Evolutionary conservation across 35 echinoderm and acorn worm genomes (phyloP), one percentile per base, ranked within the genome.

Genomic region (Stichopus chloronotus): DNA sequence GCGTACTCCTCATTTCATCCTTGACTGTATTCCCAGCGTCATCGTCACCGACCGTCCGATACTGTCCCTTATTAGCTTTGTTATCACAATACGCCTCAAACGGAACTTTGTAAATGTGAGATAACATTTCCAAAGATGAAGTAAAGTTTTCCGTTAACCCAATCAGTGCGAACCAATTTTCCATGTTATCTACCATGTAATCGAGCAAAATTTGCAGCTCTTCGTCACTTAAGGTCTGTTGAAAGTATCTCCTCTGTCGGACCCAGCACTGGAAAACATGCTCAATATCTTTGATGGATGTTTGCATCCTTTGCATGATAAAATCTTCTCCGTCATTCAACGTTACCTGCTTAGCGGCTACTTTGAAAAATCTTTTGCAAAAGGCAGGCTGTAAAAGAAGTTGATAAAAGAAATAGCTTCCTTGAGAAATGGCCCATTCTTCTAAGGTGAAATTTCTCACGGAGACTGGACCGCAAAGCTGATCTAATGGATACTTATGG

Each of bases 391-490:
- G 22, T 5, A 93, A 19, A 9, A 86, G 92, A 25, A 93, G 61
- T 52, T 93, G 92, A 59, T 30, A 25, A 56, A 87, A 93, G 43
- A 93, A 87, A 24, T 93, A 93, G 20, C 84, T 93, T 10, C 92
- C 92, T 68, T 93, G 92, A 56, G 71, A 86, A 53, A 93, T 19
- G 8, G 92, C 92, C 92, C 92, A 93, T 57, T 93, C 92, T 58
- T 86, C 60, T 12, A 87, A 24, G 4, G 81, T 93, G 12, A 93
- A 56, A 58, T 87, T 76, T 58, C 60, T 19, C 54, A 72, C 84
- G 3, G 30, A 5, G 1, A 69, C 17, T 5, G 81, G 80, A 2
- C 80, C 92, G 30, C 92, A 93, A n/a, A 86, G 92, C 43, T 84
- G 92, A 20, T 93, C 92, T 55, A 4, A 24, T n/a, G 58, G 58